phyloP scores from a whole-genome alignment of 2,113 vertebrate genomes.

The Hiodon alosoides region DNA sequence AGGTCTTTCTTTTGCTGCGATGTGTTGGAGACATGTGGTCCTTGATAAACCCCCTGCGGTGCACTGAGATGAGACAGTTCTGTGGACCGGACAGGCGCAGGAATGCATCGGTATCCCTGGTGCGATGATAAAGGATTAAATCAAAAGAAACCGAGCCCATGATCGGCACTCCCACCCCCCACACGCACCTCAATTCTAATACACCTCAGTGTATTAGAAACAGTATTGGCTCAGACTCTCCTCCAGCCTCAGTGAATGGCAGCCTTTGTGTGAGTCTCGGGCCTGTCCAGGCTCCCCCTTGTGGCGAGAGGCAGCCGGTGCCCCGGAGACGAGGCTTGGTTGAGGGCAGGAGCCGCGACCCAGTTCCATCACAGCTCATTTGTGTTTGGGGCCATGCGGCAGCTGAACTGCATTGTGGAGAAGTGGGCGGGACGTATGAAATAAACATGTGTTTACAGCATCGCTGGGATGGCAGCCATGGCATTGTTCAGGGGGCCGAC shows the following conservation, averaged over 20 bases:
- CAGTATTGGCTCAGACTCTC: conserved; percentile 6
- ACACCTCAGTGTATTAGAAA: conserved; percentile 7
- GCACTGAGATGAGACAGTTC: not conserved
- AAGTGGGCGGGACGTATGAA: conserved; percentile 24
- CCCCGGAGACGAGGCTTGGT: conserved; percentile 36
- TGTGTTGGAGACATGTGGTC: conserved; percentile 14
- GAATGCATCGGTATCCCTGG: not conserved
- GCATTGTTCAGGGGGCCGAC: not conserved
- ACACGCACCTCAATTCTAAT: not conserved
- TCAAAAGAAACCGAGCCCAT: not conserved
- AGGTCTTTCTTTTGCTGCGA: not conserved
- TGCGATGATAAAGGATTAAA: not conserved
- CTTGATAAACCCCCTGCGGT: conserved; percentile 25
- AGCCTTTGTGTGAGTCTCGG: conserved; percentile 32
- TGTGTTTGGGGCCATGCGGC: conserved; percentile 45
- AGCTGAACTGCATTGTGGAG: conserved; percentile 44
- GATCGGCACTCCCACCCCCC: not conserved
- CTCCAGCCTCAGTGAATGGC: conserved; percentile 26
- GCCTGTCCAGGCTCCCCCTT: conserved; percentile 27
- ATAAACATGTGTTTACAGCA: conserved; percentile 37
- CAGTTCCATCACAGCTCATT: conserved; percentile 63
- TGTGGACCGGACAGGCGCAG: not conserved
- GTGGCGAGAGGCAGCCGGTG: conserved; percentile 22
- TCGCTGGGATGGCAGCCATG: conserved; percentile 17
- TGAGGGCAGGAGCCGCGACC: conserved; percentile 49